phyloP scores from a whole-genome alignment of 2,888 invertebrate species.

The Polyploca ridens region DNA sequence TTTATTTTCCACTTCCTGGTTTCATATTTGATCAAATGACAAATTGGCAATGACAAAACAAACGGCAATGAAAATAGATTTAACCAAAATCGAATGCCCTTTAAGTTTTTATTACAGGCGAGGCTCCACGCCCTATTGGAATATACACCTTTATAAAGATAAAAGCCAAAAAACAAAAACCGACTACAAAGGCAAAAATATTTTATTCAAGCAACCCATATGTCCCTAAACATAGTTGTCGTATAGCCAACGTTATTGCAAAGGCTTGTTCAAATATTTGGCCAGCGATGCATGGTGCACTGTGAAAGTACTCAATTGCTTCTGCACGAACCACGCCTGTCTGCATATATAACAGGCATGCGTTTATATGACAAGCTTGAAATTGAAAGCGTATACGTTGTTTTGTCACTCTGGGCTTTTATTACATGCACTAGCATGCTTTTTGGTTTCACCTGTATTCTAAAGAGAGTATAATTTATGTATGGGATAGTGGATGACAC shows the following conservation, averaged over 20 bases:
- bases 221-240: background rate
- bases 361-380: background rate
- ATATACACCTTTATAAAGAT: no score
- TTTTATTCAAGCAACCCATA: background rate
- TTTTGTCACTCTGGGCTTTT: background rate
- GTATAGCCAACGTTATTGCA: conserved; percentile 4
- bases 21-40: no score
- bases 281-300: conserved; percentile 4
- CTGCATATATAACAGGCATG: background rate
- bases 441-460: background rate
- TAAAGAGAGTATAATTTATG: background rate
- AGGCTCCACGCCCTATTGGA: no score
- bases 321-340: background rate
- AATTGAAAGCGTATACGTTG: background rate
- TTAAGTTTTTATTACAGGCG: no score
- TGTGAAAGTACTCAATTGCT: background rate
- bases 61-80: no score
- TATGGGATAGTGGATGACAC: no score
- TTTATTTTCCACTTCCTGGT: no score
- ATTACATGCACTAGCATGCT: background rate
- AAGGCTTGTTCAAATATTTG: conserved; percentile 1
- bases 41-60: no score
- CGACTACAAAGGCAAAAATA: no score
- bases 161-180: no score
- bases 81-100: no score